These are phyloP conservation scores for Coelopa frigida DNA, from an alignment of 1,140 invertebrate species.

Conservation along the genomic window DNA sequence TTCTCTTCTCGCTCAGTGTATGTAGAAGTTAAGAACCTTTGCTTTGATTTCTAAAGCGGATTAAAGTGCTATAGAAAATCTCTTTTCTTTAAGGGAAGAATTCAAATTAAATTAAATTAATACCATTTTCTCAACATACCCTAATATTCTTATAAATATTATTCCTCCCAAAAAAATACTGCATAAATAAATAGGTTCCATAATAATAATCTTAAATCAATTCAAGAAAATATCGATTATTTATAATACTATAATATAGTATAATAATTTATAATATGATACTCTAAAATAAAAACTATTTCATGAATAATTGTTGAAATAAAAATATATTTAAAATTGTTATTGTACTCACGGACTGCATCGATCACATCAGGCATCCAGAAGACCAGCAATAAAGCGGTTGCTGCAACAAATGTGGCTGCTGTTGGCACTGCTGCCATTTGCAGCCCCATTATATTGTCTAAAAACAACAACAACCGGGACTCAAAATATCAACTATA, in stretches of 20 bases:
- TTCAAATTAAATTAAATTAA: no score
- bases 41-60: no score
- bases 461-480: slow-evolving; percentile 18
- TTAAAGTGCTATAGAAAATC: no score
- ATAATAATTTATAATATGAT: background rate
- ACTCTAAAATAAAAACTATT: slow-evolving; percentile 4
- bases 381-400: slow-evolving; percentile 28
- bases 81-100: no score
- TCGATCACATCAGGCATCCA: slow-evolving; percentile 33
- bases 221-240: background rate
- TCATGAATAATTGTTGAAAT: slow-evolving; percentile 1
- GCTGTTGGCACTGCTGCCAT: slow-evolving; percentile 32
- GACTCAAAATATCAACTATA: no score
- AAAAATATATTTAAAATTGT: slow-evolving; percentile 6
- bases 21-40: no score
- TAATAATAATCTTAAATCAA: slow-evolving; percentile 7
- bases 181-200: slow-evolving; percentile 7
- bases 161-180: background rate
- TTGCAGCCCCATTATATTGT: slow-evolving; percentile 42
- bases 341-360: slow-evolving; percentile 42
- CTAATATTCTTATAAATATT: no score
- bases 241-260: background rate
- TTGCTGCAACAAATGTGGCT: slow-evolving; percentile 30
- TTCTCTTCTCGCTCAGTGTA: no score
- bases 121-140: no score